A percentile compares a stretch with the other conserved stretches of the same genome.
phyloP scores from a whole-genome alignment of 2,797 vertebrate genomes.

The Myotis vivesi region DNA sequence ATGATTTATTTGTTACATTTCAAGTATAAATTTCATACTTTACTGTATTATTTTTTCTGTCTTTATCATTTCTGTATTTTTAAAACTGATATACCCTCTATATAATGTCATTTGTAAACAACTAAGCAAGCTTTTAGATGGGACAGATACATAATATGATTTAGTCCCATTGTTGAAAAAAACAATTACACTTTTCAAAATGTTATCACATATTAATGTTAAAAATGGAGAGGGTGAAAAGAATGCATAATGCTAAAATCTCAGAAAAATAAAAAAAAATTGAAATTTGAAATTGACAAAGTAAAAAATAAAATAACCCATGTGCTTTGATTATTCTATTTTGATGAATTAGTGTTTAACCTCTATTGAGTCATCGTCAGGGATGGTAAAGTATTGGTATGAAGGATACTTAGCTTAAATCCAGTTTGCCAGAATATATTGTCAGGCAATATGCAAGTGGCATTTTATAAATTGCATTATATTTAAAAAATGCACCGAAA shows the following conservation, averaged over 20 bases:
- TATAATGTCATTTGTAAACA: not conserved
- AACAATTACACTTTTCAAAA: not conserved
- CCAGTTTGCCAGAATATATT: not conserved
- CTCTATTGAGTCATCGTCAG: not conserved
- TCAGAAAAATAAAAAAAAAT: not conserved
- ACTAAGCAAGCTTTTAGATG: not conserved
- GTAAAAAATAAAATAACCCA: not conserved
- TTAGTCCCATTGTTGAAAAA: not conserved
- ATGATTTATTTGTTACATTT: not conserved
- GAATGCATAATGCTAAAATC: not conserved
- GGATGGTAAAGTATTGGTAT: not conserved
- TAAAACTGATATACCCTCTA: not conserved
- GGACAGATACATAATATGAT: not conserved
- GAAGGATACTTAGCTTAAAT: not conserved
- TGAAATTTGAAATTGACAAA: not conserved
- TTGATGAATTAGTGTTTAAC: not conserved
- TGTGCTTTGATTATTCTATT: not conserved
- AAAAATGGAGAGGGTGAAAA: not conserved
- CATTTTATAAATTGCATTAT: not conserved
- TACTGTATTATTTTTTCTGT: not conserved
- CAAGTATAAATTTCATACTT: not conserved
- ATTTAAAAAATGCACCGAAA: not conserved
- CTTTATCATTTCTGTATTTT: not conserved
- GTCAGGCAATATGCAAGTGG: not conserved
- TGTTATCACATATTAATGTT: not conserved